Conservation (phyloP, 2,888 invertebrate genomes). For the Hypomecis punctinalis region DNA sequence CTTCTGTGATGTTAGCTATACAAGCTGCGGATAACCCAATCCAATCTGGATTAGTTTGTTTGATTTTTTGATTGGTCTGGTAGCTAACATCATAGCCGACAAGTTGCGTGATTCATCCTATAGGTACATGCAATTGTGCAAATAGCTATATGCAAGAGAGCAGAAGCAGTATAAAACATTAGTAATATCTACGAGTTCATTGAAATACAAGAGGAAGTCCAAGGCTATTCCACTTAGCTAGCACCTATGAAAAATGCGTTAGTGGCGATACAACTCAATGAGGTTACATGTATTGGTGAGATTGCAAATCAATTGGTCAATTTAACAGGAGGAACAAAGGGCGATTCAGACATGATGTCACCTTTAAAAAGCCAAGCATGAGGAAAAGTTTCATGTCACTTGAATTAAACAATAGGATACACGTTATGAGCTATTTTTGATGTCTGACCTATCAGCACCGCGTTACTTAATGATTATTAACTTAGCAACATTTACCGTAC, state of each 20-base stretch:
- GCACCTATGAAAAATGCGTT: conserved; percentile 1
- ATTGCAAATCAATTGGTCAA: conserved; percentile 43
- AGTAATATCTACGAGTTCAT: background rate
- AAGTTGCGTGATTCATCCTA: no score
- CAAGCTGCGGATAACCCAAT: no score
- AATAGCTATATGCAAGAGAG: background rate
- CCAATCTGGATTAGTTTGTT: no score
- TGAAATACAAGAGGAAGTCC: background rate
- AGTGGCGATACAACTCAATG: background rate
- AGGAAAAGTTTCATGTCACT: conserved; percentile 17
- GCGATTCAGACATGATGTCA: conserved; percentile 37
- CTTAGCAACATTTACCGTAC: no score
- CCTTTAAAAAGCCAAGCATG: conserved; percentile 33
- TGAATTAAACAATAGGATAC: background rate
- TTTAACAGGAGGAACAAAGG: conserved; percentile 35
- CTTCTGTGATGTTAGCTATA: no score
- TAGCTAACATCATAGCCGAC: no score
- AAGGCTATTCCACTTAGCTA: conserved; percentile 4
- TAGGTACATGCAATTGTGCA: background rate
- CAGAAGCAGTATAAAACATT: background rate
- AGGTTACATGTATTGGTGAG: conserved; percentile 22
- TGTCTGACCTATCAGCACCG: no score
- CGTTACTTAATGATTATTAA: no score
- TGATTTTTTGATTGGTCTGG: no score
- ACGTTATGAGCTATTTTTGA: background rate